Conservation (phyloP, 2,113 vertebrate species). For the Paradoxurus hermaphroditus region DNA sequence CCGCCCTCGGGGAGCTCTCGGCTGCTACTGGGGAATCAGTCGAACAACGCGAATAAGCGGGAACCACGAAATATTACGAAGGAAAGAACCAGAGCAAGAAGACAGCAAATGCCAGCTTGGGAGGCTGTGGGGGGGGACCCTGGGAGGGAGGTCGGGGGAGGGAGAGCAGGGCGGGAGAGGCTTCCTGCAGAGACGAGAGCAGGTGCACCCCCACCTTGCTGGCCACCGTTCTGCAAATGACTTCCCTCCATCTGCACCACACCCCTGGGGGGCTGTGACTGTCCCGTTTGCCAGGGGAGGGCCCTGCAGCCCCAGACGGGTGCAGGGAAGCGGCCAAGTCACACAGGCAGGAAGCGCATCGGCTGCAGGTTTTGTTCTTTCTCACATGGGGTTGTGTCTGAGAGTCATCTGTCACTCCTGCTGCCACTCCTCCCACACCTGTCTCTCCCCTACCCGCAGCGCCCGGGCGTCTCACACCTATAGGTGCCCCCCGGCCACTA, state of each 20-base stretch:
- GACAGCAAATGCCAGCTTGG: not conserved
- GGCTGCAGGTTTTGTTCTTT: not conserved
- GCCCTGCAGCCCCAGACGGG: not conserved
- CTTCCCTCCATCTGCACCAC: not conserved
- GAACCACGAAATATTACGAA: not conserved
- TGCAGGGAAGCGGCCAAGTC: not conserved
- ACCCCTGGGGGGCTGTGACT: no score
- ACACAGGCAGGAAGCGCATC: no score
- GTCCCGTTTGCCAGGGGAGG: not conserved
- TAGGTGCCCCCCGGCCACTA: accelerated
- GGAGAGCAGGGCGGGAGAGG: not conserved
- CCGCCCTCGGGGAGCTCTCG: not conserved
- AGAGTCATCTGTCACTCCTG: not conserved
- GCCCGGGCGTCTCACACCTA: not conserved
- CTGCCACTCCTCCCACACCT: not conserved
- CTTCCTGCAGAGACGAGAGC: not conserved
- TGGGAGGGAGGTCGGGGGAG: not conserved
- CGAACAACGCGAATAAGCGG: not conserved
- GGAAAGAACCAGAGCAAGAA: not conserved
- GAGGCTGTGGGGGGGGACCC: not conserved
- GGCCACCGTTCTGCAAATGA: not conserved
- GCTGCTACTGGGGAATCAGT: not conserved
- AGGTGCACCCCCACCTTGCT: no score
- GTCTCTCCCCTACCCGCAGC: not conserved
- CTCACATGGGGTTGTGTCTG: not conserved